Conservation (phyloP, 2,888 invertebrate genomes). For the Metallyticus violacea region DNA sequence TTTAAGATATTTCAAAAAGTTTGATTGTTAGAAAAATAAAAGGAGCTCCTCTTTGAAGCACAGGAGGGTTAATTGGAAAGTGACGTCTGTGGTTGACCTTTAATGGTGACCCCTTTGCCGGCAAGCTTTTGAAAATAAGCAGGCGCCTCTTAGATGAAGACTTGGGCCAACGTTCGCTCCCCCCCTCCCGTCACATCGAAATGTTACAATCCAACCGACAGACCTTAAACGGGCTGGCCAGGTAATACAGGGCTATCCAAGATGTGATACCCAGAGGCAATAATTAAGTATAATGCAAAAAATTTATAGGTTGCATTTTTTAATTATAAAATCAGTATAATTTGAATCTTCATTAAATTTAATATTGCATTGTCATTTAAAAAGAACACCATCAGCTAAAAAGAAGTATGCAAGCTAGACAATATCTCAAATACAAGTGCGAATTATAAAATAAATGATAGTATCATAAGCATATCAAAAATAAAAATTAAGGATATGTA, state of each 20-base stretch:
- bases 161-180: not conserved
- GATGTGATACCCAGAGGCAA: no score
- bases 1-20: not conserved
- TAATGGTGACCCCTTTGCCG: slow-evolving; percentile 9
- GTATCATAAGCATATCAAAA: no score
- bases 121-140: not conserved
- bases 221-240: not conserved
- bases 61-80: slow-evolving; percentile 9
- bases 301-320: no score
- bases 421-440: no score
- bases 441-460: no score
- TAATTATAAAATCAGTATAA: no score
- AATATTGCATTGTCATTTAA: no score
- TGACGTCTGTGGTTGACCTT: slow-evolving; percentile 8
- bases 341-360: no score
- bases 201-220: not conserved
- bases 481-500: no score
- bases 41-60: not conserved
- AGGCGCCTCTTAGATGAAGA: not conserved
- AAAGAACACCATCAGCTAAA: no score
- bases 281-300: no score
- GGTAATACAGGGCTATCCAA: not conserved
- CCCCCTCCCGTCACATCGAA: not conserved
- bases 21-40: not conserved
- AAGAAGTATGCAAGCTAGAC: no score